phyloP scores from a whole-genome alignment of 2,888 invertebrate species.

The Hoplodrina ambigua region DNA sequence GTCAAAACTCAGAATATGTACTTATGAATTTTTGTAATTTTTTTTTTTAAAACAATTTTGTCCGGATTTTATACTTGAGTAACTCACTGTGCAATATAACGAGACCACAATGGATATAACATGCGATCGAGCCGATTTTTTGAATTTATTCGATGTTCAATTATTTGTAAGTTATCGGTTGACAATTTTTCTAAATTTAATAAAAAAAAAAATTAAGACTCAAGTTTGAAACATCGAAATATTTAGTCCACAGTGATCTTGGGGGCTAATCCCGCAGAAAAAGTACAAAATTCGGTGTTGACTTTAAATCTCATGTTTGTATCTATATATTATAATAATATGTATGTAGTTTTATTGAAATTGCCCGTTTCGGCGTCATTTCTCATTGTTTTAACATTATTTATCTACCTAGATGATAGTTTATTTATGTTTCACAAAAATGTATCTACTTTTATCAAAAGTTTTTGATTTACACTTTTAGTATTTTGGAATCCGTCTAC shows the following conservation, averaged over 20 bases:
- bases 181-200: conserved; percentile 88
- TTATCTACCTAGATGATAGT: conserved; percentile 86
- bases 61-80: conserved; percentile 88
- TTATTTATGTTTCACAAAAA: conserved; percentile 84
- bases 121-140: conserved; percentile 79
- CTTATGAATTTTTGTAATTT: conserved; percentile 66
- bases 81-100: conserved; percentile 85
- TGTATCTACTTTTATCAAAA: conserved; percentile 74
- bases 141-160: conserved; percentile 74
- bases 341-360: conserved; percentile 86
- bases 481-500: conserved; percentile 89
- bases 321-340: conserved; percentile 75
- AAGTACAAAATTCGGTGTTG: conserved; percentile 91
- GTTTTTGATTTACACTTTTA: conserved; percentile 83
- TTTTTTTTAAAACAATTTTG: conserved; percentile 68
- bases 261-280: conserved; percentile 85
- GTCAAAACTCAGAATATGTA: conserved; percentile 71
- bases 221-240: conserved; percentile 89
- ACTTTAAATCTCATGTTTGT: conserved; percentile 87
- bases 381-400: conserved; percentile 82
- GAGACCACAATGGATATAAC: conserved; percentile 89
- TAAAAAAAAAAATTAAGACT: conserved; percentile 83
- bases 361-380: conserved; percentile 85
- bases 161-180: conserved; percentile 86
- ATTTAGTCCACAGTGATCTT: conserved; percentile 89